These are phyloP conservation scores for Merops nubicus DNA, from an alignment of 2,113 vertebrate genomes.

Conservation along the genomic window DNA sequence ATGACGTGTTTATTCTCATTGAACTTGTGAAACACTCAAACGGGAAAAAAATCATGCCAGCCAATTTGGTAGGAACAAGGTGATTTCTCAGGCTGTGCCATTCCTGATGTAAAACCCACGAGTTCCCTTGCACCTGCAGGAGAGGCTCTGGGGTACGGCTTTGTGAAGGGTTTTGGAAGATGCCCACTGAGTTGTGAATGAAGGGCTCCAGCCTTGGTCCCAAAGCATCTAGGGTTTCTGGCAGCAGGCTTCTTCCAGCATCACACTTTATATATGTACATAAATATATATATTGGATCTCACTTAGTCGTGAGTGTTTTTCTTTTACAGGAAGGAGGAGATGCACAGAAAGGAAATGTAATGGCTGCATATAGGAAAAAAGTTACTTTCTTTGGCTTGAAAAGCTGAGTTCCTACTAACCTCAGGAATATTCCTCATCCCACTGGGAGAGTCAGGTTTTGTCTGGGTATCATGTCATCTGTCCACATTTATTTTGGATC, in stretches of 20 bases:
- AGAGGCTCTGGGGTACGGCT: not conserved
- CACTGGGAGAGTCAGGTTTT: slow-evolving; percentile 58
- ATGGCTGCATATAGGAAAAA: slow-evolving; percentile 56
- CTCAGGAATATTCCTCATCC: slow-evolving; percentile 51
- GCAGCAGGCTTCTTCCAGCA: slow-evolving; percentile 49
- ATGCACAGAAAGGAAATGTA: slow-evolving; percentile 61
- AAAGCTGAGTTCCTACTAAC: slow-evolving; percentile 40
- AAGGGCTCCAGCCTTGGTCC: slow-evolving; percentile 22
- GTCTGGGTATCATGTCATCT: slow-evolving; percentile 68
- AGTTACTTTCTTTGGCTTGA: slow-evolving; percentile 72
- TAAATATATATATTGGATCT: slow-evolving; percentile 57
- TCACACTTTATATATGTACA: slow-evolving; percentile 22
- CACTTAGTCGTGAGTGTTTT: slow-evolving; percentile 18
- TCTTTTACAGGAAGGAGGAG: slow-evolving; percentile 53
- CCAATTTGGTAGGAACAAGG: not conserved
- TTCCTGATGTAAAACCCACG: not conserved
- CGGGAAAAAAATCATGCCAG: not conserved
- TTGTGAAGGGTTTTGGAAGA: not conserved
- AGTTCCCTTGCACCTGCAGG: not conserved
- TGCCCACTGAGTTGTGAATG: not conserved
- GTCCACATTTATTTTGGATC: slow-evolving; percentile 59
- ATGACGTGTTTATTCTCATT: not conserved
- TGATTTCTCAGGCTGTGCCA: not conserved
- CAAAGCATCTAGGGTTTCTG: slow-evolving; percentile 50
- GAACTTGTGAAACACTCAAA: not conserved